Conservation (phyloP, 2,797 vertebrate genomes). For the Lithobates sylvaticus region DNA sequence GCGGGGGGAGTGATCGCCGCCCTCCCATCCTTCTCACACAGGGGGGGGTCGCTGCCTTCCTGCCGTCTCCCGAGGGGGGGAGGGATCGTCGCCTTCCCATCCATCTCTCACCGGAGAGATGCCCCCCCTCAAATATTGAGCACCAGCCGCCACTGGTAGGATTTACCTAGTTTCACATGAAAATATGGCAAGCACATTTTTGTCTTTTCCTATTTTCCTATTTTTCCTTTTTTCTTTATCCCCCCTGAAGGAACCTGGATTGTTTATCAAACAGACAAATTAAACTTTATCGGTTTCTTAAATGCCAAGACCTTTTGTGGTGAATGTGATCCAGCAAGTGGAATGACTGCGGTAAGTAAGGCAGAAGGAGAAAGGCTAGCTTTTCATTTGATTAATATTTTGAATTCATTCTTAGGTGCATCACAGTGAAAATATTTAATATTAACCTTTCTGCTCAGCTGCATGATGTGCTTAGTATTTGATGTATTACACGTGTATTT, state of each 20-base stretch:
- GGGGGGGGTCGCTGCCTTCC: too few species aligned
- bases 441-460: slow-evolving; percentile 67
- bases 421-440: slow-evolving; percentile 69
- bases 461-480: slow-evolving; percentile 63
- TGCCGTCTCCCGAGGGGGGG: too few species aligned
- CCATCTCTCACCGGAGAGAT: too few species aligned
- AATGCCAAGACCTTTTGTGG: slow-evolving; percentile 71
- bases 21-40: too few species aligned
- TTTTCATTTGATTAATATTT: slow-evolving; percentile 69
- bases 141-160: too few species aligned
- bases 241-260: slow-evolving; percentile 53
- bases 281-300: slow-evolving; percentile 70
- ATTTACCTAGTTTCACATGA: too few species aligned
- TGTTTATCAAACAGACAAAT: slow-evolving; percentile 71
- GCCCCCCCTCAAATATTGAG: too few species aligned
- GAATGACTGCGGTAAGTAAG: slow-evolving; percentile 61
- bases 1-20: too few species aligned
- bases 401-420: slow-evolving; percentile 66
- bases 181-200: neutral
- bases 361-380: slow-evolving; percentile 60
- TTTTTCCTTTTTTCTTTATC: slow-evolving; percentile 24
- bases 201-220: neutral
- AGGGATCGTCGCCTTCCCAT: too few species aligned
- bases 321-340: slow-evolving; percentile 59
- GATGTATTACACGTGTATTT: slow-evolving; percentile 42